Percentiles rank a stretch among this genome's conserved stretches.
phyloP scores from a whole-genome alignment of 2,888 invertebrate species.

The Galerucella nymphaeae region DNA sequence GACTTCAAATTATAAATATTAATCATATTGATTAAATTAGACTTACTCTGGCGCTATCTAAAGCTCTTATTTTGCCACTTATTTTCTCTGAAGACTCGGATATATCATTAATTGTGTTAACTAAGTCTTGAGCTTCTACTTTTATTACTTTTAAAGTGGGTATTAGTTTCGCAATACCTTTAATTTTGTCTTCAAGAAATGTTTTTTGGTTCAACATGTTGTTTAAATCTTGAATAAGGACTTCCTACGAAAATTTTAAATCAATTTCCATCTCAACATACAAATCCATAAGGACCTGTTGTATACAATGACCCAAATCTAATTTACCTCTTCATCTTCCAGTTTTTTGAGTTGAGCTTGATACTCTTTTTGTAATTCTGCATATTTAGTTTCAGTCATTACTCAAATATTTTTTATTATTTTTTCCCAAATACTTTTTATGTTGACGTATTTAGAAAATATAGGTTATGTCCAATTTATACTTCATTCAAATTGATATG shows the following conservation, averaged over 20 bases:
- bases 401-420: conserved; percentile 2
- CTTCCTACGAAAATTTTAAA: conserved; percentile 67
- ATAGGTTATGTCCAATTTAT: conserved; percentile 2
- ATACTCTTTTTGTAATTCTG: conserved; percentile 67
- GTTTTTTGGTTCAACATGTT: conserved; percentile 79
- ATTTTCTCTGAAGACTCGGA: conserved; percentile 92
- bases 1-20: conserved; percentile 16
- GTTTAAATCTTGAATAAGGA: conserved; percentile 77
- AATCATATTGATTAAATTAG: conserved; percentile 16
- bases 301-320: neutral
- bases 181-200: conserved; percentile 82
- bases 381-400: conserved; percentile 40
- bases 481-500: neutral
- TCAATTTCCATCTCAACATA: conserved; percentile 13
- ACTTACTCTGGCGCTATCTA: conserved; percentile 90
- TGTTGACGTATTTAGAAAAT: conserved; percentile 10
- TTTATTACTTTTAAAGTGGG: conserved; percentile 82
- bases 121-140: conserved; percentile 82
- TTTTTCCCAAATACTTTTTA: neutral
- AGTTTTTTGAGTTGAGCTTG: conserved; percentile 70
- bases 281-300: too few species aligned
- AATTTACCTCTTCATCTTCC: conserved; percentile 67
- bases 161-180: conserved; percentile 82
- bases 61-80: conserved; percentile 92
- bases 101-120: conserved; percentile 87